Conservation (phyloP, 2,797 vertebrate genomes). For the Liparis tanakae region DNA sequence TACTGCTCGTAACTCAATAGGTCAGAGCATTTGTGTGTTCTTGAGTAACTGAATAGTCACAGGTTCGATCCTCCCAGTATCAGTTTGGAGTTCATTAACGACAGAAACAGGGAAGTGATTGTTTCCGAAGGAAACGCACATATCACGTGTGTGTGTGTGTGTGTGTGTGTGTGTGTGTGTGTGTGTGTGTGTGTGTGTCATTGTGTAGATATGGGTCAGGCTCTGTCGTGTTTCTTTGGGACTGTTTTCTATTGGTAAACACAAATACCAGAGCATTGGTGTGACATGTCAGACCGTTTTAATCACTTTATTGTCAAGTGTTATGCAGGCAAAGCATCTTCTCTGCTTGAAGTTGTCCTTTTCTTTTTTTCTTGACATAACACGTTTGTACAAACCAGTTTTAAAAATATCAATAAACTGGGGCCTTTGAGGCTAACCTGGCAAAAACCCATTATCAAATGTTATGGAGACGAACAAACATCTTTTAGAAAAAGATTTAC, state of each 20-base stretch:
- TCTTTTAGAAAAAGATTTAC: constrained; percentile 97
- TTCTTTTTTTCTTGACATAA: constrained; percentile 89
- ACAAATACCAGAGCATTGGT: constrained; percentile 26
- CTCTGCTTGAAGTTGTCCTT: constrained; percentile 73
- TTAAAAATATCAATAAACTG: constrained; percentile 98
- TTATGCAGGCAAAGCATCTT: constrained; percentile 96
- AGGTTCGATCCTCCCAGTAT: background rate
- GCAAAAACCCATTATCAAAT: constrained; percentile 94
- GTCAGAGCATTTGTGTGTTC: constrained; percentile 6
- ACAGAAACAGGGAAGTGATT: background rate
- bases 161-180: no score
- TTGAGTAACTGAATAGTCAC: constrained; percentile 1
- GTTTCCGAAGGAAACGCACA: constrained; percentile 10
- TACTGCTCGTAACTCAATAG: background rate
- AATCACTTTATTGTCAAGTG: constrained; percentile 97
- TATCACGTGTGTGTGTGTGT: no score
- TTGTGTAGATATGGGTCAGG: background rate
- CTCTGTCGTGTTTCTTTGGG: background rate
- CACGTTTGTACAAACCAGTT: constrained; percentile 98
- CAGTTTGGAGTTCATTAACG: background rate
- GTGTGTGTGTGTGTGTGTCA: no score
- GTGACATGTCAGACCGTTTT: constrained; percentile 84
- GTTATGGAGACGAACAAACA: constrained; percentile 91
- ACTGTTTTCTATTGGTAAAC: constrained; percentile 5
- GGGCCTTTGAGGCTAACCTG: constrained; percentile 95